Evolutionary conservation across 2,113 vertebrate genomes (phyloP), one percentile per base, ranked within the genome.

Genomic region (Synchiropus splendidus): DNA sequence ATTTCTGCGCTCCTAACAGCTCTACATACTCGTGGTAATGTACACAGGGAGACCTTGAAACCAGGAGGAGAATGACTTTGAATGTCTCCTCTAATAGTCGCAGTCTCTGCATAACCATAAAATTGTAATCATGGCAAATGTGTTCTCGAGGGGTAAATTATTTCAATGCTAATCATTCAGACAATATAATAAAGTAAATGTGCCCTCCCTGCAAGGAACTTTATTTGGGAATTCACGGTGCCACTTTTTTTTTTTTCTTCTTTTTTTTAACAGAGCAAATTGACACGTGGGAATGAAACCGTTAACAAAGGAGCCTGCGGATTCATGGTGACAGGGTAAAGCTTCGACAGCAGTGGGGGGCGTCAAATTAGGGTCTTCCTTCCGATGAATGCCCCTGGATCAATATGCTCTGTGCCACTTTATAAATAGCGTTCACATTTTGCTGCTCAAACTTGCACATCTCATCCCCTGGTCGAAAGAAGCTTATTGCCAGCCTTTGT

Each of bases 401-500:
- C 78, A 61, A 79, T 81, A 66, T 18, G 31, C 53, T 64, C 45
- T 50, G 18, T 65, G 58, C 69, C 66, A 48, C 56, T 44, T 59
- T 62, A 65, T 66, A 64, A 72, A 63, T 64, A 55, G 47, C 27
- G 48, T 69, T 75, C 67, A 39, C 67, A 75, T 73, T 72, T 70
- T 67, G 63, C 45, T 57, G 31, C 59, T 61, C 65, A 72, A 54
- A 74, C 62, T 56, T 39, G 36, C 63, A 58, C 70, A 64, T 75
- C 73, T 69, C 67, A 64, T 64, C 64, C 65, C 59, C 48, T 51
- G 69, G 54, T 66, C 83, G 82, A 83, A 82, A 82, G 74, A 64
- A 66, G 63, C 61, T 85, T 82, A 86, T 83, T 79, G 82, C 47
- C 21, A 30, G 63, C 62, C 69, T 76, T 78, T 77, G 74, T 81